These are phyloP conservation scores for Neodiprion lecontei DNA, from an alignment of 1,140 invertebrate species.

Conservation along the genomic window DNA sequence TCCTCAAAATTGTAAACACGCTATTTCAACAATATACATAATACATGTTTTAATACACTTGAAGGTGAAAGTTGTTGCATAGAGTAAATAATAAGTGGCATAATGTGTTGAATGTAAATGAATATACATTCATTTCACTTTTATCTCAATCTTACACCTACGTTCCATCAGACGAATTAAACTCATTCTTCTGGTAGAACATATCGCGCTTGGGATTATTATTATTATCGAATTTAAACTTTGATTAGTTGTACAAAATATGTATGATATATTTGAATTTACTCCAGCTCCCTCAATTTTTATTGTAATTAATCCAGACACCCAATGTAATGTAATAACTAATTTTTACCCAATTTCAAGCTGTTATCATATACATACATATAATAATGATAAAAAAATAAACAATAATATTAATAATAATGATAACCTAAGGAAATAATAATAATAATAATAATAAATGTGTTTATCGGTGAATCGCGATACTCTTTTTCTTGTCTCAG, in stretches of 20 bases:
- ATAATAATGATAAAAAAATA: neutral
- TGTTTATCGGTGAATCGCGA: slow-evolving; percentile 6
- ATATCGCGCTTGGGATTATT: neutral
- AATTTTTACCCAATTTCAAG: neutral
- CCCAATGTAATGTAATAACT: neutral
- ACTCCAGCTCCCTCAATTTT: neutral
- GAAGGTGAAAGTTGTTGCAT: no score
- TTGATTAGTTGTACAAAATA: neutral
- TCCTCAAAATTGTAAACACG: no score
- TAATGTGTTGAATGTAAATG: no score
- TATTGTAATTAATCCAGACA: neutral
- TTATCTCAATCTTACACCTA: no score
- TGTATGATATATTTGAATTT: slow-evolving; percentile 1
- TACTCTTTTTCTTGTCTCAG: neutral
- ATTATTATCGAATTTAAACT: neutral
- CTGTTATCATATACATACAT: neutral
- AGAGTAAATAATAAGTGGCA: no score
- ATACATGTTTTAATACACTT: no score
- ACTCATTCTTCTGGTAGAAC: neutral
- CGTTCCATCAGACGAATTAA: neutral
- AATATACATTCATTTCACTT: no score
- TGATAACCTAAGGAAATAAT: slow-evolving; percentile 3
- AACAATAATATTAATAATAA: neutral
- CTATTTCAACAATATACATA: no score
- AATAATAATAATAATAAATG: slow-evolving; percentile 11